Evolutionary conservation across 2,797 vertebrate genomes (phyloP), one percentile per base, ranked within the genome.

Genomic region (Lerista edwardsae): DNA sequence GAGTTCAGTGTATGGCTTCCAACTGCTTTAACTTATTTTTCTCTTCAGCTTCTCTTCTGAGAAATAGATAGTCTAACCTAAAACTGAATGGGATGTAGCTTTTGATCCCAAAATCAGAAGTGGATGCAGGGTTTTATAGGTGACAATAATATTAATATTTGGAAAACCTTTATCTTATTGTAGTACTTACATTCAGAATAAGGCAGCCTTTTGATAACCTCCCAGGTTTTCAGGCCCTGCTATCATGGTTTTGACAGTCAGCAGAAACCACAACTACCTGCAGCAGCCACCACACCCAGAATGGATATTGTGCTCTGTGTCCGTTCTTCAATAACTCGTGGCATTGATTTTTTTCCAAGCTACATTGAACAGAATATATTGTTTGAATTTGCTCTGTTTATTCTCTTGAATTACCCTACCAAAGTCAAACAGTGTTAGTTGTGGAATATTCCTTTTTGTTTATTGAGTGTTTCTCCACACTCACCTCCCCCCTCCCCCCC

Each of bases 241-340:
- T 93, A 90, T 91, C 91, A 19, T 23, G 73, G 78, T 9, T 15
- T 75, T 91, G 72, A 1, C 68, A 80, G 47, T 61, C 83, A 79
- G 84, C 89, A 85, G 74, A 72, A 36, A 76, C 68, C 80, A 1
- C 9, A 23, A 36, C 19, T 1, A 15, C 75, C 88, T 57, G 4
- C 2, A 9, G 64, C 0, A 41, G 73, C 75, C 80, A 78, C 73
- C 72, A 27, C 31, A 15, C 86, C 68, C n/a, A 77, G 85, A 89
- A 82, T 75, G 87, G 55, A 88, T 75, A 88, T 86, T 94, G 92
- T 94, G 90, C 84, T 91, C 80, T 93, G 89, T 91, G 86, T 82
- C 91, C 88, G 83, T 80, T 89, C 67, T 94, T 93, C 91, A 91
- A 80, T 93, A 93, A 91, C 90, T 89, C 85, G 90, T 88, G 87